These are phyloP conservation scores for Calosoma granatense DNA, from an alignment of 1,140 invertebrate genomes.

Conservation along the genomic window DNA sequence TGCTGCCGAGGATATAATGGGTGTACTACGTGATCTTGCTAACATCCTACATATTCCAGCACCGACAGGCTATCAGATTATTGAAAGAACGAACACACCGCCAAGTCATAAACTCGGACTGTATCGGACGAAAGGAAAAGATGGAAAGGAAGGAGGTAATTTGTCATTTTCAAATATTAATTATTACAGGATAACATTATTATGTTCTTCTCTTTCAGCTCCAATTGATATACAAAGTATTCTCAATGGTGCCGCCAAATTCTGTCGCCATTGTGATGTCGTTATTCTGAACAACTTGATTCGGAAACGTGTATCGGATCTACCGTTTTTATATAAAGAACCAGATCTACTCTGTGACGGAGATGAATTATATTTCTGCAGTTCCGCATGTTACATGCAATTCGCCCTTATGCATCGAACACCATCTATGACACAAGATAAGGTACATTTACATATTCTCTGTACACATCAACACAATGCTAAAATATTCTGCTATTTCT, in stretches of 20 bases:
- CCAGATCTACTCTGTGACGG: conserved; percentile 49
- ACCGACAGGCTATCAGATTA: conserved; percentile 74
- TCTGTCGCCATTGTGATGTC: conserved; percentile 86
- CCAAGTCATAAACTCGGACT: conserved; percentile 70
- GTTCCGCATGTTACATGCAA: conserved; percentile 73
- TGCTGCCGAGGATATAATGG: conserved; percentile 85
- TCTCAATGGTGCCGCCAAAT: conserved; percentile 76
- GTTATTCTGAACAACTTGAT: conserved; percentile 75
- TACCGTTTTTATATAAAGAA: conserved; percentile 59
- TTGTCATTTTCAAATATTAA: conserved; percentile 1
- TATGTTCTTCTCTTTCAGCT: conserved; percentile 35
- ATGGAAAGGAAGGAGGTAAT: conserved; percentile 67
- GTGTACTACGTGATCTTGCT: conserved; percentile 79
- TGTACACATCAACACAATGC: neutral
- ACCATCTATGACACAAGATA: conserved; percentile 40
- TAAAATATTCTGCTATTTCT: neutral
- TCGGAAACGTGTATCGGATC: conserved; percentile 68
- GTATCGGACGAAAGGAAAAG: conserved; percentile 70
- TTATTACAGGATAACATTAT: conserved; percentile 9
- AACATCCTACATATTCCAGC: conserved; percentile 84
- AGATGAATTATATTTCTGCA: conserved; percentile 73
- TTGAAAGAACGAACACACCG: conserved; percentile 66
- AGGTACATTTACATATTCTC: conserved; percentile 27
- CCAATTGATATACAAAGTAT: conserved; percentile 83
- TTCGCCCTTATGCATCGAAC: conserved; percentile 57